Base-by-base conservation (phyloP, 2,888 invertebrate genomes). In the Macrophya annulata region DNA sequence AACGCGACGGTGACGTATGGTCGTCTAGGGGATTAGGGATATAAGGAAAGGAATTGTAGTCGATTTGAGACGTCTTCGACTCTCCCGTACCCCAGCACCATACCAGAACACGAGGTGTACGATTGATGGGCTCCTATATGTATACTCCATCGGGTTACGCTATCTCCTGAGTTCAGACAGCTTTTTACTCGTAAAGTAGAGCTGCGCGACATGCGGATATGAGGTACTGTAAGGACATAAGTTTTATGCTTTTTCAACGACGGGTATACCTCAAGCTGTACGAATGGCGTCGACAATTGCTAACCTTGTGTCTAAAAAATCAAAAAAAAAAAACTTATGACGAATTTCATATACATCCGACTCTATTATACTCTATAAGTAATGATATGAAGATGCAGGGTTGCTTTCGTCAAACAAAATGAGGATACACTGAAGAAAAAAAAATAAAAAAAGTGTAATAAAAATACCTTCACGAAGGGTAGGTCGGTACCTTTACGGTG, bases 41-140 rank as follows among this genome's bases (percentile, higher is more conserved):
- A 65, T 81, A 77, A 77, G 77, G 81, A 31, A 83, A 83, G 83
- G 83, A 83, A 68, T 83, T 71, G 83, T 71, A 83, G 83, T 83
- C 83, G 83, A 83, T 83, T 83, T 71, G 68, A 83, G 68, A 51
- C 83, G 83, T 83, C 83, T 71, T 83, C 83, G 68, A 71, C 68
- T 83, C 83, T 71, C 12, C 31, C 31, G 17, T 51, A 15, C 81
- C n/a, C 82, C 45, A 48, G 1, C 55, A 8, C 17, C 68, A 3
- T 83, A 48, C 37, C 40, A 6, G 40, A 48, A 65, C 48, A 31
- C 37, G 83, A 71, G 51, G 15, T 10, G 31, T 45, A 83, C 83
- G 68, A 83, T 83, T 83, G 83, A 83, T 83, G 83, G 68, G n/a
- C 17, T 71, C 1, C 71, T 68, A 45, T 25, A 45, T 51, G 31